phyloP scores from a whole-genome alignment of 2,113 vertebrate species.

The Phalacrocorax aristotelis region DNA sequence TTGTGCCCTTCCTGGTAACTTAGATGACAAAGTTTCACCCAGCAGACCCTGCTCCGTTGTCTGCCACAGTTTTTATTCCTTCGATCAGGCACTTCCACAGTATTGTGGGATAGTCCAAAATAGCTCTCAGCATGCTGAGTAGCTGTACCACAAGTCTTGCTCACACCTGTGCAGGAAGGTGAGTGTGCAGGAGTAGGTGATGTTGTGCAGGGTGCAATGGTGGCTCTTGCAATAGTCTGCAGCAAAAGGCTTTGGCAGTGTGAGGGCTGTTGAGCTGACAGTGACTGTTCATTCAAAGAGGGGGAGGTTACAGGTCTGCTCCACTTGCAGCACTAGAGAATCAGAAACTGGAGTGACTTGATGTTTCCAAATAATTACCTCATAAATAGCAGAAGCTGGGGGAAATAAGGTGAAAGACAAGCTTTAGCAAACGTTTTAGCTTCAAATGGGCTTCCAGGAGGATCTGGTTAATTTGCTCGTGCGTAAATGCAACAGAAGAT shows the following conservation, averaged over 20 bases:
- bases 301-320: neutral
- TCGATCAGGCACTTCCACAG: neutral
- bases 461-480: neutral
- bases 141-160: neutral
- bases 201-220: neutral
- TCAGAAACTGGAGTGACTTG: neutral
- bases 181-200: neutral
- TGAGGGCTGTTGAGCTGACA: neutral
- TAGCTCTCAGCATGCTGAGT: neutral
- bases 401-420: neutral
- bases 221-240: neutral
- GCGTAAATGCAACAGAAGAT: neutral
- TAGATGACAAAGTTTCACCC: neutral
- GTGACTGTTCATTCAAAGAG: neutral
- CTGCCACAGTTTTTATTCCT: neutral
- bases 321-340: neutral
- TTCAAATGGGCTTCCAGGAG: neutral
- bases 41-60: neutral
- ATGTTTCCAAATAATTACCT: neutral
- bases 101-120: neutral
- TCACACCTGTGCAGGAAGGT: neutral
- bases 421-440: neutral
- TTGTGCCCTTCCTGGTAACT: neutral
- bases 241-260: neutral
- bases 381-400: neutral